A percentile compares a stretch with the other conserved stretches of the same genome.
Evolutionary conservation across 2,888 invertebrate species (phyloP).

Genomic region (Conchocele bisecta): DNA sequence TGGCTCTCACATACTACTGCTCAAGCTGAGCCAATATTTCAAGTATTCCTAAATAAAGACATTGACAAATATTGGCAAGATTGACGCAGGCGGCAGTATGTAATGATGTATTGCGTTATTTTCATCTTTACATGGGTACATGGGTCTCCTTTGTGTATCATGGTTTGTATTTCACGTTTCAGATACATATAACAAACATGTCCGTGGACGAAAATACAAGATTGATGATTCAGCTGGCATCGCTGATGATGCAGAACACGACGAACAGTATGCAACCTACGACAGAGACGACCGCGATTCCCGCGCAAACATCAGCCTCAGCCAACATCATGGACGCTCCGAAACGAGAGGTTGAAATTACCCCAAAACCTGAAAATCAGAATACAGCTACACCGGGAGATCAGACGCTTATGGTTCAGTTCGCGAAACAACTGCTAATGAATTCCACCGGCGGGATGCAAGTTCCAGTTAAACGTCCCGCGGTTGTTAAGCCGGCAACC

Average conservation of each 20-base stretch:
- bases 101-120: no score
- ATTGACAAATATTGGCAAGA: no score
- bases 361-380: neutral
- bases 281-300: neutral
- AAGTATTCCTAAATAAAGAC: no score
- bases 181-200: no score
- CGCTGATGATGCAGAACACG: constrained; percentile 56
- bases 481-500: constrained; percentile 47
- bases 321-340: constrained; percentile 4
- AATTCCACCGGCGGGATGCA: constrained; percentile 23
- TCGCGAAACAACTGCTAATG: constrained; percentile 53
- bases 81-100: no score
- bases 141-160: no score
- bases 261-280: constrained; percentile 39
- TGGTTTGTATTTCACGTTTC: no score
- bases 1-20: no score
- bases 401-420: constrained; percentile 49
- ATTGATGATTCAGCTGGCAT: constrained; percentile 58
- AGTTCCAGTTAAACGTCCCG: constrained; percentile 10
- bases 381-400: neutral
- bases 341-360: neutral
- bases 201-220: constrained; percentile 59
- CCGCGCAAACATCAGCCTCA: neutral
- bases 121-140: no score
- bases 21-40: no score